Conservation (phyloP, 2,888 invertebrate genomes). For the Drosophila mettleri region DNA sequence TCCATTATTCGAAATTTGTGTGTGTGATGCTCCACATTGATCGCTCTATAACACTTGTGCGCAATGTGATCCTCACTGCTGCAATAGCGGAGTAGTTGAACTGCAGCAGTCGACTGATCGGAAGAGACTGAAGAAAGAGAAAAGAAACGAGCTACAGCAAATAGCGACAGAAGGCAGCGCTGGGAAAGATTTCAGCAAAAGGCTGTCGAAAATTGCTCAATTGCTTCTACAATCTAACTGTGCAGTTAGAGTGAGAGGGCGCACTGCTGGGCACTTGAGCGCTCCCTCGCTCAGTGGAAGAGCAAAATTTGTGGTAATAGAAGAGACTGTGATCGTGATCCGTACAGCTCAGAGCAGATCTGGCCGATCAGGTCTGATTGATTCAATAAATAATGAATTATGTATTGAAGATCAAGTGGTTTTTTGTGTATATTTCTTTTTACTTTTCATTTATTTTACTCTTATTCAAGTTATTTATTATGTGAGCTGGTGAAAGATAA, state of each 20-base stretch:
- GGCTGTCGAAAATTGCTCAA: conserved; percentile 59
- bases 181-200: conserved; percentile 43
- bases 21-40: conserved; percentile 27
- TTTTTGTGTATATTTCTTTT: not conserved
- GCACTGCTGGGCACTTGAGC: not conserved
- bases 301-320: conserved; percentile 18
- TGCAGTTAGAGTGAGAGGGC: conserved; percentile 37
- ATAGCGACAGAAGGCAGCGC: conserved; percentile 10
- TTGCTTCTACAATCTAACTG: conserved; percentile 26
- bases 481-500: conserved; percentile 26
- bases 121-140: conserved; percentile 45
- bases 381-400: conserved; percentile 5
- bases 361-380: not conserved
- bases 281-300: conserved; percentile 17
- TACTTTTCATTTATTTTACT: not conserved
- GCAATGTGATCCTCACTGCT: conserved; percentile 24
- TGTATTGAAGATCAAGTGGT: not conserved
- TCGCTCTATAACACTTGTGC: conserved; percentile 23
- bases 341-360: not conserved
- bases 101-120: conserved; percentile 36
- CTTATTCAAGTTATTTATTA: conserved; percentile 6
- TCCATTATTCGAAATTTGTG: conserved; percentile 51
- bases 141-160: conserved; percentile 25
- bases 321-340: conserved; percentile 17
- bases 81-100: conserved; percentile 19